Evolutionary conservation across 64 coral and sea anemone genomes (phyloP).

Genomic region (Acropora yongei): DNA sequence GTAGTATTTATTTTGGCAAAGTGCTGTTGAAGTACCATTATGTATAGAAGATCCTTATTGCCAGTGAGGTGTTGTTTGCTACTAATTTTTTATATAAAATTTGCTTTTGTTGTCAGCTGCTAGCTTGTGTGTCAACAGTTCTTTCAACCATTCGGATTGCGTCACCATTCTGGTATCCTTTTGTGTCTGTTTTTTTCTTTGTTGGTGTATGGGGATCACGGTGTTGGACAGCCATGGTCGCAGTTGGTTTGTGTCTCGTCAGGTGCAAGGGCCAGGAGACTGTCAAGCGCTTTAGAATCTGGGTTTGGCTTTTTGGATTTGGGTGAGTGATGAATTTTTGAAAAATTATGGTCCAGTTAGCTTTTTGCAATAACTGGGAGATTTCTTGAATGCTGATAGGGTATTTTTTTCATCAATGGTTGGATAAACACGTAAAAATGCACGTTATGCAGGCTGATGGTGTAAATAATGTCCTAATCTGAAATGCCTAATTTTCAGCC

Average conservation of each 20-base stretch:
- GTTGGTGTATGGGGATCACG: slow-evolving; percentile 51
- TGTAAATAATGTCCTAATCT: no score
- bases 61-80: background rate
- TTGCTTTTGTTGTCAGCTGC: slow-evolving; percentile 40
- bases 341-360: no score
- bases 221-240: slow-evolving; percentile 84
- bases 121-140: slow-evolving; percentile 46
- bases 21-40: no score
- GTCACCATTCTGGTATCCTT: slow-evolving; percentile 37
- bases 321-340: slow-evolving; percentile 47
- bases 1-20: no score
- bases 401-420: no score
- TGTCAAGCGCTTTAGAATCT: slow-evolving; percentile 13
- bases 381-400: no score
- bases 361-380: no score
- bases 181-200: slow-evolving; percentile 37
- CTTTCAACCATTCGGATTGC: slow-evolving; percentile 37
- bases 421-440: no score
- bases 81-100: background rate
- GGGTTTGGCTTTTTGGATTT: slow-evolving; percentile 67
- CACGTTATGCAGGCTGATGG: no score
- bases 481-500: no score
- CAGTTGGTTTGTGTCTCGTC: slow-evolving; percentile 74
- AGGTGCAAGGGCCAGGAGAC: slow-evolving; percentile 49
- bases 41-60: no score